Evolutionary conservation across 1,140 invertebrate genomes (phyloP).

Genomic region (Pectinophora gossypiella): DNA sequence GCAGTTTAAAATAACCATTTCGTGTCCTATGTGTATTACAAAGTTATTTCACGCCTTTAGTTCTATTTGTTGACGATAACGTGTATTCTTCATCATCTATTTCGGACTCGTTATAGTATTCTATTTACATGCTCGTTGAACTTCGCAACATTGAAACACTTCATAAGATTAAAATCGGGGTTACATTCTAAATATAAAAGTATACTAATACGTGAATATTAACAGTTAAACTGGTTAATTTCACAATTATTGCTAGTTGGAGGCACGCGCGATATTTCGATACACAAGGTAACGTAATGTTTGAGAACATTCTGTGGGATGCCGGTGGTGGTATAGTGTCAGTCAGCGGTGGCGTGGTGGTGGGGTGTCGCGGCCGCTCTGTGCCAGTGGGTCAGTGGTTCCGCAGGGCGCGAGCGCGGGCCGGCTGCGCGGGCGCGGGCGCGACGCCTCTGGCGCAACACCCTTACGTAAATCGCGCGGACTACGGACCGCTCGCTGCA

Average conservation of each 20-base stretch:
- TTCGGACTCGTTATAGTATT: too few relatives aligned
- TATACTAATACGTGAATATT: not conserved
- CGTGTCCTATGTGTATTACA: too few relatives aligned
- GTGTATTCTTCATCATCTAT: too few relatives aligned
- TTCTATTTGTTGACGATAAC: too few relatives aligned
- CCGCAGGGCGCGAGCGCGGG: slow-evolving; percentile 50
- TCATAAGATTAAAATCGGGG: too few relatives aligned
- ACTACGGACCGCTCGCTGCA: slow-evolving; percentile 30
- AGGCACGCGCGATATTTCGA: not conserved
- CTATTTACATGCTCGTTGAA: too few relatives aligned
- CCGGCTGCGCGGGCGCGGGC: not conserved
- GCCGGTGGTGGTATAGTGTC: slow-evolving; percentile 21
- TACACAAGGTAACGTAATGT: slow-evolving; percentile 44
- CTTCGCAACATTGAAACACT: too few relatives aligned
- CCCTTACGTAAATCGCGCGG: slow-evolving; percentile 63
- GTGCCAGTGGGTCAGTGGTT: slow-evolving; percentile 68
- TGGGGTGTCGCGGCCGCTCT: slow-evolving; percentile 36
- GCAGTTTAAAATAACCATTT: too few relatives aligned
- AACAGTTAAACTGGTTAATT: not conserved
- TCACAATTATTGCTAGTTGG: slow-evolving; percentile 2
- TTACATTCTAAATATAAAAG: not conserved
- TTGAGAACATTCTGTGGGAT: slow-evolving; percentile 56
- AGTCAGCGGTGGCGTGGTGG: slow-evolving; percentile 18
- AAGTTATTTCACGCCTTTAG: too few relatives aligned
- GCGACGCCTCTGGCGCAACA: slow-evolving; percentile 52